Conservation (phyloP, 2,113 vertebrate genomes). For the Alligator mississippiensis region DNA sequence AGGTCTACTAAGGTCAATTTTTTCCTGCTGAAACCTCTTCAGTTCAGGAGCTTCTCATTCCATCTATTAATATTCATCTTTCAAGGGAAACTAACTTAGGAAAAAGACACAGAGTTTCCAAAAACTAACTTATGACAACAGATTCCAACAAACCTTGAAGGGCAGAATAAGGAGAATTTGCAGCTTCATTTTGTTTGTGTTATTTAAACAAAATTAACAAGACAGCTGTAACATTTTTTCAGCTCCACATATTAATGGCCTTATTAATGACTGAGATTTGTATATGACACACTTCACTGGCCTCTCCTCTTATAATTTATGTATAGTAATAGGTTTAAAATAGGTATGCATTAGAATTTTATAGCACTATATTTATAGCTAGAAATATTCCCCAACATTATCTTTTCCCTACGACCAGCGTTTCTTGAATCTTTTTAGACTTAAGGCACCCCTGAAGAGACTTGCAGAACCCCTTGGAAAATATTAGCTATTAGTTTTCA, state of each 20-base stretch:
- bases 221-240: not conserved
- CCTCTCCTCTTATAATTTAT: not conserved
- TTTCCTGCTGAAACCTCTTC: constrained; percentile 59
- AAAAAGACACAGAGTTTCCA: not conserved
- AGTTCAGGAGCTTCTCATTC: constrained; percentile 68
- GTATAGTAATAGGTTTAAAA: not conserved
- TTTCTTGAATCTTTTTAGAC: no score
- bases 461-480: no score
- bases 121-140: not conserved
- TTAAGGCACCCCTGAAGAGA: no score
- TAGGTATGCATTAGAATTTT: not conserved
- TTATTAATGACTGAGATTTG: not conserved
- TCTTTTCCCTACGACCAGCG: not conserved
- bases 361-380: not conserved
- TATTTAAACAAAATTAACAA: not conserved
- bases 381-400: not conserved
- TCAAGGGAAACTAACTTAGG: constrained; percentile 34
- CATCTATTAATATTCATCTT: constrained; percentile 52
- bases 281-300: not conserved
- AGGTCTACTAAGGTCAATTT: constrained; percentile 62
- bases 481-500: no score
- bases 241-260: not conserved
- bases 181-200: not conserved
- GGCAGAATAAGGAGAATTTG: not conserved
- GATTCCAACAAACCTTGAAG: not conserved